Conservation (phyloP, 2,797 vertebrate species). For the Sparus aurata region DNA sequence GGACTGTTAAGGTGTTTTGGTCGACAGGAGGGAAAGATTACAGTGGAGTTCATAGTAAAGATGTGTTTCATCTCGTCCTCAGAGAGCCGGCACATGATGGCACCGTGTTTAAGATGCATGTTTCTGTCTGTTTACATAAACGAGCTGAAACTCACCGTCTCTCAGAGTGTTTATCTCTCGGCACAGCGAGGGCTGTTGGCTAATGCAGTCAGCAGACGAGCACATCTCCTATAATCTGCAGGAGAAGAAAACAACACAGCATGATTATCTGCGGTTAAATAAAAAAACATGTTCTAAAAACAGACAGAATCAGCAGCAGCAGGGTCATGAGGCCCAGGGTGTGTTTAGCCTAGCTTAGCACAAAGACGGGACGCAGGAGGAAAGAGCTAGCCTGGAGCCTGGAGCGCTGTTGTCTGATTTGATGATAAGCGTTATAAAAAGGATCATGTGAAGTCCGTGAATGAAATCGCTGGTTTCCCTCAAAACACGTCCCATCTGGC, state of each 20-base stretch:
- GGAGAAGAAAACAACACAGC: slow-evolving; percentile 31
- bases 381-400: background rate
- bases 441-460: too few relatives aligned
- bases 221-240: slow-evolving; percentile 94
- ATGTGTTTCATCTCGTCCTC: background rate
- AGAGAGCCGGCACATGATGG: background rate
- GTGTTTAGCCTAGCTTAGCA: slow-evolving; percentile 9
- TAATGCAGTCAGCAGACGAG: slow-evolving; percentile 92
- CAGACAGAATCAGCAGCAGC: slow-evolving; percentile 12
- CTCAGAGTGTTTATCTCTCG: slow-evolving; percentile 80
- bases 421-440: background rate
- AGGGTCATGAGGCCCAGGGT: slow-evolving; percentile 15
- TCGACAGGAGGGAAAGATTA: background rate
- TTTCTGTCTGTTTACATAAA: background rate
- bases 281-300: slow-evolving; percentile 17
- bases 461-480: background rate
- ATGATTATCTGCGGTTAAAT: background rate
- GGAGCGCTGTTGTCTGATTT: background rate
- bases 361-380: background rate
- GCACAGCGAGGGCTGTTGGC: slow-evolving; percentile 92
- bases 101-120: background rate
- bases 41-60: background rate
- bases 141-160: slow-evolving; percentile 60
- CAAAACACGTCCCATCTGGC: background rate
- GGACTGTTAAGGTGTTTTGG: background rate